These are phyloP conservation scores for Drusus annulatus DNA, from an alignment of 1,140 invertebrate species.

Conservation along the genomic window DNA sequence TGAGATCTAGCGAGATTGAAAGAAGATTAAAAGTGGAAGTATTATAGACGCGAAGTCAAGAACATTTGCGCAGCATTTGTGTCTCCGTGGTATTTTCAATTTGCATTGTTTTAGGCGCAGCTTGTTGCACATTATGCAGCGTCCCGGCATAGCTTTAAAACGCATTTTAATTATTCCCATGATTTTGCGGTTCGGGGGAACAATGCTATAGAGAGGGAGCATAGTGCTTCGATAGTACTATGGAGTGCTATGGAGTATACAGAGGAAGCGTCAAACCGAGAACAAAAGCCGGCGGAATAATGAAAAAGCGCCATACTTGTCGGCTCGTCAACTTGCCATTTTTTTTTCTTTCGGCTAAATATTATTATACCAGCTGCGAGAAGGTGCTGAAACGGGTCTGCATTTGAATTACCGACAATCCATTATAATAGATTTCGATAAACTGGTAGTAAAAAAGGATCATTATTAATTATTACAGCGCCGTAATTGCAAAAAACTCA, in stretches of 20 bases:
- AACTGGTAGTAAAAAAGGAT: too few species aligned
- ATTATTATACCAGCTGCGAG: background rate
- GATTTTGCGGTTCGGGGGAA: constrained; percentile 13
- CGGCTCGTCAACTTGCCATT: background rate
- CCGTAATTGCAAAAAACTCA: too few species aligned
- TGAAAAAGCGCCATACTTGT: constrained; percentile 35
- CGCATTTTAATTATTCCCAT: constrained; percentile 46
- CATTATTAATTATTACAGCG: too few species aligned
- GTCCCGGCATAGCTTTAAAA: constrained; percentile 24
- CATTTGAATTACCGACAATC: too few species aligned
- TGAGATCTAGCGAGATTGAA: too few species aligned
- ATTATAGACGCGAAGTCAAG: too few species aligned
- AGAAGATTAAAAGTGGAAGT: too few species aligned
- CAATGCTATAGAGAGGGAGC: constrained; percentile 22
- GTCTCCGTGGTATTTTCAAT: background rate
- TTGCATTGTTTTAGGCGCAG: background rate
- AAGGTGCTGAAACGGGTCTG: too few species aligned
- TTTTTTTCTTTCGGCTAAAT: constrained; percentile 4
- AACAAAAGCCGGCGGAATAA: constrained; percentile 46
- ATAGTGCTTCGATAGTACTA: too few species aligned
- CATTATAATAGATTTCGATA: too few species aligned
- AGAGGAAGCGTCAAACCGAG: background rate
- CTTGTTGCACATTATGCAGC: constrained; percentile 6
- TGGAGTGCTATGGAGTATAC: too few species aligned
- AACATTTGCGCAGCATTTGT: too few species aligned